Base-by-base conservation (phyloP, 1,140 invertebrate genomes). In the Conus ventricosus region DNA sequence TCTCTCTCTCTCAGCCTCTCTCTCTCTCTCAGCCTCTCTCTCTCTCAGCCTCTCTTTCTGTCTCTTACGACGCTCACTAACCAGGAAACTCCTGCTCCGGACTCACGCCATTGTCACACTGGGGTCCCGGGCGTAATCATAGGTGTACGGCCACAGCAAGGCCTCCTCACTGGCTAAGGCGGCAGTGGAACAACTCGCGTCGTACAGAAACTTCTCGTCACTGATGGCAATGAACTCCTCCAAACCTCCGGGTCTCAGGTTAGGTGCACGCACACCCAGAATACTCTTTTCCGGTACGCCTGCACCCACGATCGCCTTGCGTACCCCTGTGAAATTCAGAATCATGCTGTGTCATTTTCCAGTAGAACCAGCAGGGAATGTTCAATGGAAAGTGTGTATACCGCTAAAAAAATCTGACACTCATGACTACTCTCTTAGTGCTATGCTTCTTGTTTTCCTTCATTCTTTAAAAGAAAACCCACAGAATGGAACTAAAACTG, bases 241-340 rank as follows among this genome's bases (percentile, higher is more conserved):
- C 96, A 99, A 98, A 39, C 98, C 98, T 89, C 98, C 98, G 0
- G 99, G 98, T 53, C 98, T 96, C 57, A 99, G 95, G 94, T 99
- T 99, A 0, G 98, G 98, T 0, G 98, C 98, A 78, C 98, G 96
- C 6, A 99, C 97, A 67, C 99, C 99, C 0, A 93, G 98, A 0
- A 93, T 76, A 4, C 89, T 81, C 55, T 76, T 87, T 13, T 39
- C 71, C 20, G 88, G 67, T 6, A 93, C 78, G 7, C 90, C 90
- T 11, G 85, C 85, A 23, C 15, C 54, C 10, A 67, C 76, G 23
- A 92, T 51, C 53, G 90, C 75, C 13, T 23, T 55, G 51, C 89
- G 87, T 0, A 93, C 89, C n/a, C 39, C 91, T 92, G 86, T 7
- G 8, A 15, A 60, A 60, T 11, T 15, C 8, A 15, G 57, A 39